These are phyloP conservation scores for Drosophila kanekoi DNA, from an alignment of 2,888 invertebrate genomes.

Conservation along the genomic window DNA sequence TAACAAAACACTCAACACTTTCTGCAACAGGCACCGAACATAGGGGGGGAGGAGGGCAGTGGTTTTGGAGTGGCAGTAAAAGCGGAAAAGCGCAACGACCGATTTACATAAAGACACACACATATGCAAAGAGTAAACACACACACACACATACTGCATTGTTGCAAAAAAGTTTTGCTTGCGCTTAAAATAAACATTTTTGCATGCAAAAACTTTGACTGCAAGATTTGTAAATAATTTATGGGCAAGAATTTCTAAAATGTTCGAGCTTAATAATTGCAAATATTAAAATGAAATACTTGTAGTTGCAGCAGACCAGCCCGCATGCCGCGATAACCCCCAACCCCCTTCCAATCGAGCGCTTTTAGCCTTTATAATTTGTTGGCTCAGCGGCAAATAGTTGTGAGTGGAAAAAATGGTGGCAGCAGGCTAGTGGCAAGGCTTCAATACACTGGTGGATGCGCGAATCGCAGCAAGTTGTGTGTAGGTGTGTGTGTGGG, in stretches of 20 bases:
- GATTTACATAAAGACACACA: constrained; percentile 65
- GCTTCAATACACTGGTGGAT: constrained; percentile 60
- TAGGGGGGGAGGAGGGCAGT: background rate
- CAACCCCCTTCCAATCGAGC: background rate
- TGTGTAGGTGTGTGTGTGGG: constrained; percentile 19
- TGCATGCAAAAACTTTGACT: constrained; percentile 36
- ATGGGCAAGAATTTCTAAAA: constrained; percentile 48
- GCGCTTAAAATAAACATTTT: constrained; percentile 46
- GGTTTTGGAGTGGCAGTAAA: constrained; percentile 22
- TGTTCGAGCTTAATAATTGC: constrained; percentile 56
- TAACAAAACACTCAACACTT: constrained; percentile 80
- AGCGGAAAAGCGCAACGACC: constrained; percentile 70
- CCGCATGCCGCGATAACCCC: background rate
- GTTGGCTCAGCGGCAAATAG: constrained; percentile 29
- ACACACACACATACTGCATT: constrained; percentile 29
- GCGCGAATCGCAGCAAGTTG: constrained; percentile 26
- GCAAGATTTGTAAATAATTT: constrained; percentile 70
- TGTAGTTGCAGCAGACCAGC: background rate
- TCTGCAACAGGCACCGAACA: constrained; percentile 18
- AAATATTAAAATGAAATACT: constrained; percentile 41
- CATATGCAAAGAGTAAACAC: background rate
- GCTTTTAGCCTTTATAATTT: constrained; percentile 29
- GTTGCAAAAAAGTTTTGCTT: constrained; percentile 42
- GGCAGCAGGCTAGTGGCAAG: constrained; percentile 15
- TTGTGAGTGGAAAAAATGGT: constrained; percentile 12